A percentile compares a stretch with the other conserved stretches of the same genome.
Evolutionary conservation across 2,888 invertebrate genomes (phyloP).

Genomic region (Clostera curtula): DNA sequence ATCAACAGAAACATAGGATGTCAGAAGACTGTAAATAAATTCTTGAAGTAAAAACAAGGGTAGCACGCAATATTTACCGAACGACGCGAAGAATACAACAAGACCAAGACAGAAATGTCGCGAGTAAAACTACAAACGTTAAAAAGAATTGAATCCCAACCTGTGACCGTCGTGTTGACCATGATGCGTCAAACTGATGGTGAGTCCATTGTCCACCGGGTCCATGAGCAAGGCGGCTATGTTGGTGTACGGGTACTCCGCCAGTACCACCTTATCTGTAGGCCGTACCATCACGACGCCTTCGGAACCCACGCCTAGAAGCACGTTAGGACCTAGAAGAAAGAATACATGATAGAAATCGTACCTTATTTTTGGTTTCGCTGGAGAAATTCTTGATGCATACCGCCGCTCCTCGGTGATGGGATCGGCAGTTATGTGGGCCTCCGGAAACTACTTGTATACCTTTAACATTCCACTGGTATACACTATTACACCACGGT

Average conservation of each 20-base stretch:
- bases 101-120: no score
- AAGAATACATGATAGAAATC: neutral
- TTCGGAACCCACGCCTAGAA: conserved; percentile 92
- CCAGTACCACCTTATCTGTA: conserved; percentile 92
- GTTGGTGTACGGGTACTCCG: conserved; percentile 92
- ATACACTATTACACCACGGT: no score
- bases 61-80: no score
- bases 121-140: neutral
- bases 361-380: neutral
- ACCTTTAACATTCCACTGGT: no score
- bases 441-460: no score
- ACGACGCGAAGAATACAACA: no score
- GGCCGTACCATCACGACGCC: conserved; percentile 93
- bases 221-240: conserved; percentile 94
- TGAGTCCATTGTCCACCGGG: conserved; percentile 93
- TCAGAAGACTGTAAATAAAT: no score
- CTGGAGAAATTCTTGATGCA: no score
- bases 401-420: no score
- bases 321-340: conserved; percentile 72
- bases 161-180: conserved; percentile 73
- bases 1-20: no score
- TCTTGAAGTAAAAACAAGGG: no score
- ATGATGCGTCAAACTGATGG: conserved; percentile 87
- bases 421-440: no score
- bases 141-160: conserved; percentile 24